phyloP scores from a whole-genome alignment of 1,140 invertebrate species.

The Rhyzopertha dominica region DNA sequence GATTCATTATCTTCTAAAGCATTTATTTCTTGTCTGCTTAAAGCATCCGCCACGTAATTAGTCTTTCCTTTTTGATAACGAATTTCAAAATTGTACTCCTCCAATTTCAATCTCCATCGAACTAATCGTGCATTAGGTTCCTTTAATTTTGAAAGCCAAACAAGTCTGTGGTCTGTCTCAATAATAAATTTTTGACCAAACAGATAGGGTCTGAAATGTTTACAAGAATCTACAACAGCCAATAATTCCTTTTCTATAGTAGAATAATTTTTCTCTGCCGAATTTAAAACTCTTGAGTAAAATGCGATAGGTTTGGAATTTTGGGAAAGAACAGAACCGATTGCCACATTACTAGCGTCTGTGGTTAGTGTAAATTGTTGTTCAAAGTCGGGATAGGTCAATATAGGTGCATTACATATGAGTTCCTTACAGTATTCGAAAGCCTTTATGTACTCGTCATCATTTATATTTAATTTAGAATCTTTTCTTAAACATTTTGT shows the following conservation, averaged over 20 bases:
- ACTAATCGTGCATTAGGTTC: constrained; percentile 41
- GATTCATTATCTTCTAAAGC: too few relatives aligned
- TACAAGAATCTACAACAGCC: constrained; percentile 43
- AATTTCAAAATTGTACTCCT: constrained; percentile 22
- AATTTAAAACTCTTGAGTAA: too few relatives aligned
- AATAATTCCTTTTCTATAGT: constrained; percentile 40
- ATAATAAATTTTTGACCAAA: constrained; percentile 45
- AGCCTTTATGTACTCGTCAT: too few relatives aligned
- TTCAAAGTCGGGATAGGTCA: constrained; percentile 40
- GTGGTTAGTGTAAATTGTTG: constrained; percentile 40
- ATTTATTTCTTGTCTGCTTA: too few relatives aligned
- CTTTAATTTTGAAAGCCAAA: constrained; percentile 37
- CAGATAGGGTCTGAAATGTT: constrained; percentile 47
- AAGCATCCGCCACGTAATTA: constrained; percentile 25
- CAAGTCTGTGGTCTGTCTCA: constrained; percentile 48
- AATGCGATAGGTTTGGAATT: too few relatives aligned
- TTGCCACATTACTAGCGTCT: constrained; percentile 39
- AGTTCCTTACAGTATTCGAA: too few relatives aligned
- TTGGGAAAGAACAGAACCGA: constrained; percentile 41
- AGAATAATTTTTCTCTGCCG: background rate
- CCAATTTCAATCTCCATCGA: constrained; percentile 33
- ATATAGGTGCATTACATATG: too few relatives aligned
- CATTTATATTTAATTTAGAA: too few relatives aligned
- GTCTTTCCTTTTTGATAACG: constrained; percentile 24
- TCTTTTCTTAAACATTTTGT: too few relatives aligned